Conservation (phyloP, 2,797 vertebrate genomes). For the Pogoniulus pusillus region DNA sequence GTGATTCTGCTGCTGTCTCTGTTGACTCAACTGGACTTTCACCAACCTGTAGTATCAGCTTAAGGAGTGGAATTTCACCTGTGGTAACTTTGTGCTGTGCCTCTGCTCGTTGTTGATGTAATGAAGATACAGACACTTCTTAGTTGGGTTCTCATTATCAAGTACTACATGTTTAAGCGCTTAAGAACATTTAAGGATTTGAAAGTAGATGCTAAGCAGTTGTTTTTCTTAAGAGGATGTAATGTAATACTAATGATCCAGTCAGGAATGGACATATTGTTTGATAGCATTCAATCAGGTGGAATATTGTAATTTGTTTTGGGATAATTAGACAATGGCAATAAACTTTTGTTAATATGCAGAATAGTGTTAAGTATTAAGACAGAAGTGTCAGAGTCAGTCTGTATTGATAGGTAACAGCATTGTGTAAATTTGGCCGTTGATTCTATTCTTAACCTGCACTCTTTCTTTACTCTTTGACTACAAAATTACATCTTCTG, state of each 20-base stretch:
- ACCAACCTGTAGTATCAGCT: neutral
- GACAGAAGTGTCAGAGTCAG: neutral
- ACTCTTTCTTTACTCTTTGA: neutral
- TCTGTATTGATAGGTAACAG: neutral
- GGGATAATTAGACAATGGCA: neutral
- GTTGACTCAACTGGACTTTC: neutral
- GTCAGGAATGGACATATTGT: neutral
- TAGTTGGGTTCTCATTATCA: neutral
- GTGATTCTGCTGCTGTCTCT: neutral
- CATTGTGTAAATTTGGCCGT: neutral
- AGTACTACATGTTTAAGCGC: neutral
- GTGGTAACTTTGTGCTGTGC: neutral
- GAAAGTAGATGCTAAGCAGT: neutral
- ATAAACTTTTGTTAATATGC: constrained; percentile 12
- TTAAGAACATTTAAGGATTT: neutral
- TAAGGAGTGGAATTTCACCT: neutral
- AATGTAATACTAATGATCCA: neutral
- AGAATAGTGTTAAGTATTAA: neutral
- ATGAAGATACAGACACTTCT: fast-evolving
- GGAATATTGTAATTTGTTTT: neutral
- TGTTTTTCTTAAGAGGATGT: neutral
- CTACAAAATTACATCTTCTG: constrained; percentile 15
- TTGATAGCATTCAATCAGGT: neutral
- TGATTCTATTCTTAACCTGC: neutral
- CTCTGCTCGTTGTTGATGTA: neutral